Conservation (phyloP, 1,140 invertebrate species). For the Lepidurus packardi region DNA sequence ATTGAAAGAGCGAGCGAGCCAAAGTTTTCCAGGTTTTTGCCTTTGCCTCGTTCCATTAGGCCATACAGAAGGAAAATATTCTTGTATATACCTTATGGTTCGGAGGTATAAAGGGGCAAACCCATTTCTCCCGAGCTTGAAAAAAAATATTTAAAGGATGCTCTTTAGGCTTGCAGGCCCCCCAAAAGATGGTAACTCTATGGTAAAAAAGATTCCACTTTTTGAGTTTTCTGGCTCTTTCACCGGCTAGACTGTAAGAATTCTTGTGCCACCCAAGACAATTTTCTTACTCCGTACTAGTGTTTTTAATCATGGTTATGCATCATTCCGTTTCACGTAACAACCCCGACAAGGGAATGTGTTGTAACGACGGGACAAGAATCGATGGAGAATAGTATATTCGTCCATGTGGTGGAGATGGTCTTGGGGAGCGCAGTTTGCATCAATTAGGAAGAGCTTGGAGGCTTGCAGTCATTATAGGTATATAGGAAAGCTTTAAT, state of each 20-base stretch:
- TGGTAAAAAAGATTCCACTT: too few relatives aligned
- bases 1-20: too few relatives aligned
- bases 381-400: not conserved
- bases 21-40: too few relatives aligned
- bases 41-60: too few relatives aligned
- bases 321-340: slow-evolving; percentile 5
- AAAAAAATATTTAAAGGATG: not conserved
- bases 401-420: not conserved
- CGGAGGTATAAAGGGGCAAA: not conserved
- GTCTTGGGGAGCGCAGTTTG: not conserved
- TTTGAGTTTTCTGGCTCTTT: not conserved
- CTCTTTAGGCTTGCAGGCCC: not conserved
- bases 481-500: not conserved
- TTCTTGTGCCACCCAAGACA: not conserved
- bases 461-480: slow-evolving; percentile 3
- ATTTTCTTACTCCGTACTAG: not conserved
- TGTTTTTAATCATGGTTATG: slow-evolving; percentile 7
- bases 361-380: not conserved
- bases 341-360: not conserved
- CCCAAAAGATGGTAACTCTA: too few relatives aligned
- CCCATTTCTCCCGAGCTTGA: not conserved
- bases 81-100: too few relatives aligned
- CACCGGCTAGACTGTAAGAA: too few relatives aligned
- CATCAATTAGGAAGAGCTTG: slow-evolving; percentile 9
- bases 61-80: too few relatives aligned